phyloP scores from a whole-genome alignment of 1,140 invertebrate species.

The Hermatobates lingyangjiaoensis region DNA sequence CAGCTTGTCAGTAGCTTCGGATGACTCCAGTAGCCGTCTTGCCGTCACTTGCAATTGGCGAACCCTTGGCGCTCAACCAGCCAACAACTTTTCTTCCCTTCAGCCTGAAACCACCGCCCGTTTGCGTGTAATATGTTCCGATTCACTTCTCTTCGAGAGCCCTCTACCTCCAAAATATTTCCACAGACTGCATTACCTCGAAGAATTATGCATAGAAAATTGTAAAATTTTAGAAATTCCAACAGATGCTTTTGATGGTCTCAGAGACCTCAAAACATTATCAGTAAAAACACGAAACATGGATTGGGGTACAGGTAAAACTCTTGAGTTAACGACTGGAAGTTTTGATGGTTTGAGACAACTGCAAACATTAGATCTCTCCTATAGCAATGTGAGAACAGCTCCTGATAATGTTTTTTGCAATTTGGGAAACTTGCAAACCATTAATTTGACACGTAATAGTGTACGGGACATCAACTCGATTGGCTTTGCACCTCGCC shows the following conservation, averaged over 20 bases:
- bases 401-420: slow-evolving; percentile 57
- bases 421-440: slow-evolving; percentile 52
- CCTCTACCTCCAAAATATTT: slow-evolving; percentile 48
- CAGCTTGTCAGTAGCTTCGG: slow-evolving; percentile 35
- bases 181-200: slow-evolving; percentile 46
- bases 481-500: slow-evolving; percentile 41
- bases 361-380: slow-evolving; percentile 55
- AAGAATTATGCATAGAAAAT: slow-evolving; percentile 47
- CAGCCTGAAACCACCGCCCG: slow-evolving; percentile 45
- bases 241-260: slow-evolving; percentile 50
- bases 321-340: slow-evolving; percentile 42
- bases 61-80: slow-evolving; percentile 44
- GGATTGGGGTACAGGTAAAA: slow-evolving; percentile 52
- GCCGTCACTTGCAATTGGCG: slow-evolving; percentile 43
- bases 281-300: slow-evolving; percentile 53
- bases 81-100: slow-evolving; percentile 30
- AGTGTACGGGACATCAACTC: slow-evolving; percentile 50
- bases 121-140: slow-evolving; percentile 53
- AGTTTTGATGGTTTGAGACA: slow-evolving; percentile 53
- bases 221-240: slow-evolving; percentile 65
- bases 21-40: slow-evolving; percentile 31
- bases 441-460: slow-evolving; percentile 66
- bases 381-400: slow-evolving; percentile 59
- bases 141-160: slow-evolving; percentile 60
- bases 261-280: slow-evolving; percentile 52